Evolutionary conservation across 1,140 invertebrate genomes (phyloP), one percentile per base, ranked within the genome.

Genomic region (Bombus sibiricus): DNA sequence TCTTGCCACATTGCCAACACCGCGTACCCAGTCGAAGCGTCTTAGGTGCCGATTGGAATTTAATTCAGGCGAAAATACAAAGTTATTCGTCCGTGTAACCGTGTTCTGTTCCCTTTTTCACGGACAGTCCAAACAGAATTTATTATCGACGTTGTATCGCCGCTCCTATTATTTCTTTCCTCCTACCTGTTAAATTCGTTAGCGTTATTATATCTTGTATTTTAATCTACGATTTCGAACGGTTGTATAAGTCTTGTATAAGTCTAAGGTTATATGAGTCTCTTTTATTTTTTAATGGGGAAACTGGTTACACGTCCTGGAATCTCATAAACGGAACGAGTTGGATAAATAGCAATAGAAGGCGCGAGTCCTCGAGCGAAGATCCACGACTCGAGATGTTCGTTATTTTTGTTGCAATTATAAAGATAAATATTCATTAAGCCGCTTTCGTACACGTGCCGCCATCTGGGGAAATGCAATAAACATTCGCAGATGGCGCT

Each of bases 401-500:
- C 34, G 8, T 34, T 79, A 34, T 25, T 69, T 53, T 69, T 69
- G 13, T 39, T 53, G 15, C n/a, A 28, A 80, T 80, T 71, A 22
- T 28, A 34, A 34, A 8, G 43, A 28, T 28, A 41, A 82, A 66
- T 57, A 12, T 76, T 41, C 25, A 18, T 78, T 18, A 18, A 78
- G 59, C 10, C 9, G n/a, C 37, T 59, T 75, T 13, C 43, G 43
- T 68, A 37, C 41, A 39, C 32, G 13, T 37, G 10, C 25, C 34
- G 81, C 81, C 81, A 83, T 76, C 81, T 83, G 18, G 28, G 34
- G 13, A 47, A 3, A 62, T n/a, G 37, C 1, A 4, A 10, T 13
- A 28, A 6, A 81, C n/a, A 0, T 34, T 43, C 0, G 6, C 5
- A 66, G 37, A 9, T 57, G 53, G 15, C 8, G 53, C 12, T 12